A percentile compares a stretch with the other conserved stretches of the same genome.
These are phyloP conservation scores for Polyploca ridens DNA, from an alignment of 2,888 invertebrate species.

Conservation along the genomic window DNA sequence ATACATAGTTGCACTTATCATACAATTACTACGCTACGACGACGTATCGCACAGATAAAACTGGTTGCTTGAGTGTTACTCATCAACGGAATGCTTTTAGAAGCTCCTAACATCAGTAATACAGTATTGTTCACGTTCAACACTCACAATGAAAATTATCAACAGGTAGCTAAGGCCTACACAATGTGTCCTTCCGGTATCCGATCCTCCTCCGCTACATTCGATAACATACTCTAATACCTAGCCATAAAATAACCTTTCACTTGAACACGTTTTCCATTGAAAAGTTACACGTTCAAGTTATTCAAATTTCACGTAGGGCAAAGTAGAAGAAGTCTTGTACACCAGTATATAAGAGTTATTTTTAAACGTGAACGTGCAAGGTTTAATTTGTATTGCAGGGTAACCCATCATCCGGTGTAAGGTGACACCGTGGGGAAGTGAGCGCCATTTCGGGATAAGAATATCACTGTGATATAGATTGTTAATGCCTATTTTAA, in stretches of 20 bases:
- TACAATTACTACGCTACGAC: conserved; percentile 1
- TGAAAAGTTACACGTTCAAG: conserved; percentile 38
- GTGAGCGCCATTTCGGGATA: conserved; percentile 55
- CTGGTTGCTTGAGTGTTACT: conserved; percentile 48
- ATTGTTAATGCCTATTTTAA: conserved; percentile 34
- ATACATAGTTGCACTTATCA: conserved; percentile 8
- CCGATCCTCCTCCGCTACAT: conserved; percentile 37
- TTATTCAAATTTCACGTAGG: conserved; percentile 16
- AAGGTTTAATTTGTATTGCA: conserved; percentile 57
- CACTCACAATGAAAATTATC: conserved; percentile 75
- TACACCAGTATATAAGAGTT: conserved; percentile 22
- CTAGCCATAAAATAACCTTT: conserved; percentile 33
- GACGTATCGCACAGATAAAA: conserved; percentile 34
- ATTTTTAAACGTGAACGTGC: conserved; percentile 20
- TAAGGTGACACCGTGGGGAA: conserved; percentile 80
- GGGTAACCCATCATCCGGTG: conserved; percentile 77
- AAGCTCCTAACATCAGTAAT: conserved; percentile 54
- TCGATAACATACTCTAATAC: conserved; percentile 40
- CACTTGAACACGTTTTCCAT: conserved; percentile 9
- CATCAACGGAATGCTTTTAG: conserved; percentile 72
- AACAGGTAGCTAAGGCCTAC: conserved; percentile 78
- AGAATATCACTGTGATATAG: conserved; percentile 46
- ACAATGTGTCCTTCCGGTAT: conserved; percentile 80
- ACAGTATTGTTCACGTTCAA: conserved; percentile 65
- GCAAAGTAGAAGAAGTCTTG: conserved; percentile 26